Evolutionary conservation across 2,888 invertebrate species (phyloP).

Genomic region (Eupithecia subumbrata): DNA sequence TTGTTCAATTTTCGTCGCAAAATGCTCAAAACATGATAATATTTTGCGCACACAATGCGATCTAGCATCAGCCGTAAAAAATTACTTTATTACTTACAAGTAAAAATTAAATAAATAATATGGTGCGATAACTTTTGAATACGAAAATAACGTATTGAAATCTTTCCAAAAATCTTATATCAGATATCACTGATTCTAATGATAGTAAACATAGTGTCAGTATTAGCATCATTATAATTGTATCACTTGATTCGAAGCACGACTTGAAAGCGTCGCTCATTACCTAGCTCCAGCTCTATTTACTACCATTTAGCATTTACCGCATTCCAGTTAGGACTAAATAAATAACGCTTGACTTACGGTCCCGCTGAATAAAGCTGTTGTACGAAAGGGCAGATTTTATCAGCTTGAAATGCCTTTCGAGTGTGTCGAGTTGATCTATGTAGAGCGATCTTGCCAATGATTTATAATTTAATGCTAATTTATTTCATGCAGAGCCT

Average conservation of each 20-base stretch:
- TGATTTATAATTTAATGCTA: slow-evolving; percentile 13
- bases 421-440: slow-evolving; percentile 14
- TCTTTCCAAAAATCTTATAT: background rate
- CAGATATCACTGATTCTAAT: background rate
- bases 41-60: background rate
- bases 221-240: slow-evolving; percentile 1
- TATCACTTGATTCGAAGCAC: background rate
- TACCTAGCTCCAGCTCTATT: slow-evolving; percentile 15
- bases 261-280: background rate
- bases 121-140: background rate
- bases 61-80: background rate
- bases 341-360: slow-evolving; percentile 43
- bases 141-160: background rate
- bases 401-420: slow-evolving; percentile 37
- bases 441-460: slow-evolving; percentile 16
- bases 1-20: background rate
- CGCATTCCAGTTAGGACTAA: slow-evolving; percentile 42
- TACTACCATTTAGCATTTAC: slow-evolving; percentile 36
- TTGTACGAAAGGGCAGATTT: slow-evolving; percentile 45
- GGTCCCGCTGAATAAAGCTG: slow-evolving; percentile 40
- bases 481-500: slow-evolving; percentile 3
- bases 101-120: background rate
- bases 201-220: background rate
- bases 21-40: background rate
- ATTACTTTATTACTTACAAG: background rate